Evolutionary conservation across 2,888 invertebrate genomes (phyloP).

Genomic region (Petrophora chlorosata): DNA sequence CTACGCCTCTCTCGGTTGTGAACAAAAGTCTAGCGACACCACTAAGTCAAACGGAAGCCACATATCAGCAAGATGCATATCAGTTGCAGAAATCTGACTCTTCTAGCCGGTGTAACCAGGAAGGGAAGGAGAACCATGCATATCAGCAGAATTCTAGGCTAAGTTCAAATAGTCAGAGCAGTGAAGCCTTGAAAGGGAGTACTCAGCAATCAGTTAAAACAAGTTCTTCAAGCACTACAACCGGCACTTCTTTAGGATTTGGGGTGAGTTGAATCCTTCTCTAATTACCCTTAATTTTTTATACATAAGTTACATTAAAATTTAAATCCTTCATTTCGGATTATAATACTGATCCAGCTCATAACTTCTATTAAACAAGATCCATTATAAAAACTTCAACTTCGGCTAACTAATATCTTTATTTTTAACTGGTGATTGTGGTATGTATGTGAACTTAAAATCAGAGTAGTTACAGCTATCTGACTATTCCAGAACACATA

Average conservation of each 20-base stretch:
- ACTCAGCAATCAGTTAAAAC: conserved; percentile 65
- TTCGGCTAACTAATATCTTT: too few species aligned
- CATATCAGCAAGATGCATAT: conserved; percentile 83
- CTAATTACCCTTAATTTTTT: not conserved
- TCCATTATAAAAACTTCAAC: too few species aligned
- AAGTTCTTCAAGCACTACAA: conserved; percentile 67
- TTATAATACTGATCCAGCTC: too few species aligned
- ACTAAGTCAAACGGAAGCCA: conserved; percentile 82
- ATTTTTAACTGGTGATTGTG: too few species aligned
- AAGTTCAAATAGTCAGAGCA: conserved; percentile 74
- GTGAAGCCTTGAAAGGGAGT: conserved; percentile 62
- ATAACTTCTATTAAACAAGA: too few species aligned
- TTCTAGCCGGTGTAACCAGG: conserved; percentile 78
- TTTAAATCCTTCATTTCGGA: too few species aligned
- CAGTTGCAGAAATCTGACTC: conserved; percentile 82
- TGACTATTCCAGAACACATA: too few species aligned
- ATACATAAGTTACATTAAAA: too few species aligned
- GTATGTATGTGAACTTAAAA: too few species aligned
- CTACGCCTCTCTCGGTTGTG: conserved; percentile 79
- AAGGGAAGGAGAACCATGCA: conserved; percentile 83
- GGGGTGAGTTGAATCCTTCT: conserved; percentile 63
- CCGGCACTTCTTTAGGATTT: conserved; percentile 76
- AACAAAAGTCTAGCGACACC: conserved; percentile 87
- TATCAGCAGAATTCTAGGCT: conserved; percentile 75
- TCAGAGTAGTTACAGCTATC: too few species aligned